Conservation (phyloP, 2,888 invertebrate genomes). For the Synergus umbraculus region DNA sequence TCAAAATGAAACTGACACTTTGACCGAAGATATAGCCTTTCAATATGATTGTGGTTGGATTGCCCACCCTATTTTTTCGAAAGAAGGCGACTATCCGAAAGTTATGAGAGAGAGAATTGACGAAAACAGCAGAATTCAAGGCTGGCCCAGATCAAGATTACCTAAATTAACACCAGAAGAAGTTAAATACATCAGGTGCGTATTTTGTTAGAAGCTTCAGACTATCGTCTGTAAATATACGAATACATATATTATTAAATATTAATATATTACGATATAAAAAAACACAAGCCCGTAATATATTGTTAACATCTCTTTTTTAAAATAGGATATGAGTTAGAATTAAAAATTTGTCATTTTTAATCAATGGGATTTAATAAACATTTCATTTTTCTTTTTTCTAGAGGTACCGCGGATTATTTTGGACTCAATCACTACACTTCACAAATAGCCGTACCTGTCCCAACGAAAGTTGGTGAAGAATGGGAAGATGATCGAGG, state of each 20-base stretch:
- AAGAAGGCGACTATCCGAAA: slow-evolving; percentile 78
- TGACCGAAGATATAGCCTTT: slow-evolving; percentile 54
- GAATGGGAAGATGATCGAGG: slow-evolving; percentile 72
- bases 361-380: not conserved
- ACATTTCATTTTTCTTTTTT: not conserved
- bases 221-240: too few species aligned
- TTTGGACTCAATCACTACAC: slow-evolving; percentile 88
- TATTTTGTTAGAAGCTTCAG: slow-evolving; percentile 50
- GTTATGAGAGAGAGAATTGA: slow-evolving; percentile 77
- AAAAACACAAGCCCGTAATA: too few species aligned
- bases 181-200: not conserved
- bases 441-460: slow-evolving; percentile 76
- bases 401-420: slow-evolving; percentile 83
- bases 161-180: slow-evolving; percentile 77
- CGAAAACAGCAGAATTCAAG: slow-evolving; percentile 75
- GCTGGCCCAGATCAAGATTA: slow-evolving; percentile 71
- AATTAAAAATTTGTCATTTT: too few species aligned
- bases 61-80: slow-evolving; percentile 77
- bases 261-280: too few species aligned
- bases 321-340: too few species aligned
- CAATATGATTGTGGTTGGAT: slow-evolving; percentile 78
- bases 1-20: slow-evolving; percentile 48
- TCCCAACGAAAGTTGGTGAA: not conserved
- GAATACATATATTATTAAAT: too few species aligned
- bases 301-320: too few species aligned